These are phyloP conservation scores for Oscheius sp. DNA, from an alignment of 2,888 invertebrate genomes.

Conservation along the genomic window DNA sequence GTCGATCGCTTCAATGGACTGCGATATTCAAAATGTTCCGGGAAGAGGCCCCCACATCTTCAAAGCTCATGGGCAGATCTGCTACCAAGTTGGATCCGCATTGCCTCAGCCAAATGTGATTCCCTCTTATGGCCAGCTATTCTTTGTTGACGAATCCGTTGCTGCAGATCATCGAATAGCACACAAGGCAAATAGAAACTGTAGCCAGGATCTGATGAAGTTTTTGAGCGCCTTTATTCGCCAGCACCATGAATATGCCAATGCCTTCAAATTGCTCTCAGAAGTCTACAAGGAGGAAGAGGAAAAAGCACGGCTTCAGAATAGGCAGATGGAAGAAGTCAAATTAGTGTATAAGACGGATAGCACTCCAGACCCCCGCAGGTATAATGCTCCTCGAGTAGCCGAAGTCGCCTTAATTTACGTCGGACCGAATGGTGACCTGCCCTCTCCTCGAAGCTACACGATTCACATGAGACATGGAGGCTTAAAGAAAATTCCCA, in stretches of 20 bases:
- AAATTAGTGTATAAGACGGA: slow-evolving; percentile 33
- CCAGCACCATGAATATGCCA: slow-evolving; percentile 32
- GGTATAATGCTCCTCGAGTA: slow-evolving; percentile 38
- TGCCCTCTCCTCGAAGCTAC: slow-evolving; percentile 63
- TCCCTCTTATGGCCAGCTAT: slow-evolving; percentile 24
- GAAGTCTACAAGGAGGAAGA: slow-evolving; percentile 35
- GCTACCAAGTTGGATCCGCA: slow-evolving; percentile 23
- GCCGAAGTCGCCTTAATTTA: slow-evolving; percentile 53
- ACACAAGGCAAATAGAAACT: slow-evolving; percentile 22
- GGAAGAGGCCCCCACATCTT: slow-evolving; percentile 39
- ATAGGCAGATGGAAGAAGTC: not conserved
- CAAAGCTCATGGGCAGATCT: slow-evolving; percentile 34
- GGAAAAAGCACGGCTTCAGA: not conserved
- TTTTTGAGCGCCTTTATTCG: slow-evolving; percentile 19
- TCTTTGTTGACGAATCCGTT: slow-evolving; percentile 29
- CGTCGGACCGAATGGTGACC: slow-evolving; percentile 38
- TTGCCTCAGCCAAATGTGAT: not conserved
- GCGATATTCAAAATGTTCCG: slow-evolving; percentile 18
- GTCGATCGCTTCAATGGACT: slow-evolving; percentile 35
- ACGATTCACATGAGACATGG: slow-evolving; percentile 59
- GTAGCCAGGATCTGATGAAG: slow-evolving; percentile 29
- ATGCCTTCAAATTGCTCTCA: slow-evolving; percentile 36
- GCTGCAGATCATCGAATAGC: slow-evolving; percentile 30
- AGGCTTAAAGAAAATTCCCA: slow-evolving; percentile 64
- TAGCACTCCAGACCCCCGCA: slow-evolving; percentile 20